Conservation (phyloP, 2,113 vertebrate genomes). For the Leptobrachium ailaonicum region DNA sequence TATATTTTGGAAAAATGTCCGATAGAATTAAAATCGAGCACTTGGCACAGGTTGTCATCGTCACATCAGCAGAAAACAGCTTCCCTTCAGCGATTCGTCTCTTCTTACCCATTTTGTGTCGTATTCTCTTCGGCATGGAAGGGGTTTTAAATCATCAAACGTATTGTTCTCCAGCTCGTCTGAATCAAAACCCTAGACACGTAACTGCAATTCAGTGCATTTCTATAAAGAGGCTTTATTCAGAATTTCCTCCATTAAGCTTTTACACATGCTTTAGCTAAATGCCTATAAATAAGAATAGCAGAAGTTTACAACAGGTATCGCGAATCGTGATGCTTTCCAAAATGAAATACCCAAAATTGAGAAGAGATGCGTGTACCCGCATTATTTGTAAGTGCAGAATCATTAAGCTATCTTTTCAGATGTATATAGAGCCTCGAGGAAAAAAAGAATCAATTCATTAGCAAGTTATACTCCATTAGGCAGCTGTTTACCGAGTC, state of each 20-base stretch:
- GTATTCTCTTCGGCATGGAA: not conserved
- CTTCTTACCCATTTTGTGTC: too few relatives aligned
- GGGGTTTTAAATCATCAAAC: not conserved
- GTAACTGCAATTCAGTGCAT: conserved; percentile 7
- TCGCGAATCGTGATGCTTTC: conserved; percentile 10
- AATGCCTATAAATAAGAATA: conserved; percentile 21
- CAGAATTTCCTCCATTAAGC: conserved; percentile 13
- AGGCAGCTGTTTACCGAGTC: conserved; percentile 42
- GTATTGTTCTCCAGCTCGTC: not conserved
- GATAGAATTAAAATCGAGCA: too few relatives aligned
- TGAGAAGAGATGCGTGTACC: conserved; percentile 11
- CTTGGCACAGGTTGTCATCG: too few relatives aligned
- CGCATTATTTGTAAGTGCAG: conserved; percentile 31
- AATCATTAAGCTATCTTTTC: conserved; percentile 43
- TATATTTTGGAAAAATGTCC: too few relatives aligned
- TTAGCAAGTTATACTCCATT: conserved; percentile 47
- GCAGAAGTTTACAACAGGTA: conserved; percentile 36
- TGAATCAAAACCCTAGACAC: conserved; percentile 22
- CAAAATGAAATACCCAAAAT: conserved; percentile 33
- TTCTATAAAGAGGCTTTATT: conserved; percentile 12
- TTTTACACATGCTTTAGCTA: conserved; percentile 20
- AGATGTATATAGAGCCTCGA: conserved; percentile 39
- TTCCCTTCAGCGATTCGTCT: too few relatives aligned
- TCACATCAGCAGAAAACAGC: too few relatives aligned
- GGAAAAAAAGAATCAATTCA: conserved; percentile 34